phyloP scores from a whole-genome alignment of 1,140 invertebrate genomes.

The Drosophila obscura region DNA sequence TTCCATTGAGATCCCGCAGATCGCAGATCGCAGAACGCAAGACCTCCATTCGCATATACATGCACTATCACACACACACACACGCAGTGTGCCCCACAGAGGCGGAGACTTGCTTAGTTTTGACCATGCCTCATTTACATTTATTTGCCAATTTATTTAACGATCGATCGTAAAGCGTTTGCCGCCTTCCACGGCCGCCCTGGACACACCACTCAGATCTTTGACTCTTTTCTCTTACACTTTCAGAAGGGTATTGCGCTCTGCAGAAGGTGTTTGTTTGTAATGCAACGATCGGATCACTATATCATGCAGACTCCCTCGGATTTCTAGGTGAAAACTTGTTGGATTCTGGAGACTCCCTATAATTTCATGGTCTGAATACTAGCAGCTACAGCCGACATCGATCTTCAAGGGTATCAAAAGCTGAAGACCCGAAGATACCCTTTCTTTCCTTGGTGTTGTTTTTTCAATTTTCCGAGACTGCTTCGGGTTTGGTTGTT shows the following conservation, averaged over 20 bases:
- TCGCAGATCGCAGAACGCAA: conserved; percentile 8
- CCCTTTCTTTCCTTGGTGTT: conserved; percentile 24
- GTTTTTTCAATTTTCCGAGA: conserved; percentile 33
- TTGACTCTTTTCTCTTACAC: not conserved
- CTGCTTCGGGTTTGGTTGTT: conserved; percentile 3
- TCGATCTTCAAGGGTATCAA: no score
- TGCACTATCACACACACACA: no score
- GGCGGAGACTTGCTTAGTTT: conserved; percentile 50
- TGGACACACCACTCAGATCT: conserved; percentile 40
- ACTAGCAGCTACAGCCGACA: no score
- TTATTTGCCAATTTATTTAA: conserved; percentile 81
- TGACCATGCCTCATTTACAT: conserved; percentile 79
- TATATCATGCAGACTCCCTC: no score
- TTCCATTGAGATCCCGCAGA: conserved; percentile 13
- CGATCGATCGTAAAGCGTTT: conserved; percentile 78
- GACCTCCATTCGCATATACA: not conserved
- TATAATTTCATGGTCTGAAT: not conserved
- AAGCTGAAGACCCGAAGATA: not conserved
- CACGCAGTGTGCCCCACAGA: not conserved
- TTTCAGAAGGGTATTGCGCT: no score
- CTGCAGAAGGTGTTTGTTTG: no score
- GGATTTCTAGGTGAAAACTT: no score
- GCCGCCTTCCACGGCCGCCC: conserved; percentile 18
- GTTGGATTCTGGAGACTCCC: no score
- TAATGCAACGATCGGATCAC: no score